Base-by-base conservation (phyloP, 2,888 invertebrate species). In the Cyaniris semiargus region DNA sequence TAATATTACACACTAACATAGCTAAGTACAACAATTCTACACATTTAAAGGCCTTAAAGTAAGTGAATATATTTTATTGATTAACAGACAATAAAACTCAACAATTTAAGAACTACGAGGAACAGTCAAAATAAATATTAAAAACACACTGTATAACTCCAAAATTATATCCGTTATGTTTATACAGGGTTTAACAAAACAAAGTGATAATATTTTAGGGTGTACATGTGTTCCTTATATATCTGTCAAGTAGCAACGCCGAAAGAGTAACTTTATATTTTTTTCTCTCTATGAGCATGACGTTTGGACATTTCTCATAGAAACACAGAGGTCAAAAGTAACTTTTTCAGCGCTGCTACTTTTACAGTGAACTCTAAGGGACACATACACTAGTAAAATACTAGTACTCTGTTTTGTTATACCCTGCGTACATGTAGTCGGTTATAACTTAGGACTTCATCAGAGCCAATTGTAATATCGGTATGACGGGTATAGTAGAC, bases 401-500 rank as follows among this genome's bases (percentile, higher is more conserved):
- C 3, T 44, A 3, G 13, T 15, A 48, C 13, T 48, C 3, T 15
- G 15, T 48, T 48, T 48, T 15, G 0, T 48, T 3, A 48, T 15
- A 48, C 15, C 44, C 48, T 48, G 48, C 10, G 10, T 48, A 44
- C 4, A 10, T 15, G 15, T 13, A 48, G 15, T 1, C 0, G 53
- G 53, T 53, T 53, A 60, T 10, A 31, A 27, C 6, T 78, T 86
- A 91, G 5, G 88, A 83, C 80, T 92, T 96, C 88, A 97, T 95
- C 66, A 98, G 91, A 38, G 97, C 96, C 84, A 98, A 91, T 87
- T 98, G 98, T 79, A 98, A 90, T 66, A 98, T 91, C 0, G 98
- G 97, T 89, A 98, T 95, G 0, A 98, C 97, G 81, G 97, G 96
- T 78, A 98, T 95, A 0, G 98, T 97, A 0, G 98, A 98, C 75